These are phyloP conservation scores for Tiliqua scincoides DNA, from an alignment of 2,113 vertebrate genomes.

Conservation along the genomic window DNA sequence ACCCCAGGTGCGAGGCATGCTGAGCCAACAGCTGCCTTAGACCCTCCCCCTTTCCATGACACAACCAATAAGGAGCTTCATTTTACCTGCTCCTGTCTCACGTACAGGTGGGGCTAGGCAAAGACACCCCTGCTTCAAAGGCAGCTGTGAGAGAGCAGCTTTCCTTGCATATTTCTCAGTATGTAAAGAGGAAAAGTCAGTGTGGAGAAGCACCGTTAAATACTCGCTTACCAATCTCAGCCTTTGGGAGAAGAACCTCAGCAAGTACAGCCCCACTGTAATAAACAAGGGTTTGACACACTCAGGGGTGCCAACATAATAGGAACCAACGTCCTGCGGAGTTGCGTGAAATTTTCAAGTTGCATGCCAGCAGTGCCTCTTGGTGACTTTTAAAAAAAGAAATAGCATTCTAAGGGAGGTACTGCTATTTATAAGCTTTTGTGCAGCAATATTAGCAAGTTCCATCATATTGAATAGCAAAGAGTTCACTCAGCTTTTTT, in stretches of 20 bases:
- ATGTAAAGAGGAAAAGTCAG: background rate
- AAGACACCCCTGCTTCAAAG: no score
- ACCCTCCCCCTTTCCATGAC: no score
- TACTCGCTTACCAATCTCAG: constrained; percentile 53
- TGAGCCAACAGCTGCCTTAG: no score
- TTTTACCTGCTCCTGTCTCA: no score
- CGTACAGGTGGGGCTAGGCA: no score
- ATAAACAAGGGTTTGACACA: constrained; percentile 51
- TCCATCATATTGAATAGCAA: constrained; percentile 30
- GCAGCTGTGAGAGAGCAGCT: constrained; percentile 6
- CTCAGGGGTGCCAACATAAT: constrained; percentile 55
- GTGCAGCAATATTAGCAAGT: constrained; percentile 29
- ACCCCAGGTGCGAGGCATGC: no score
- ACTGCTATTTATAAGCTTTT: constrained; percentile 53
- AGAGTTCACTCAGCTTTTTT: constrained; percentile 42
- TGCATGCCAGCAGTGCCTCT: constrained; percentile 50
- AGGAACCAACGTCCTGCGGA: constrained; percentile 60
- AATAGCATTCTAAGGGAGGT: constrained; percentile 34
- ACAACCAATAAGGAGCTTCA: no score
- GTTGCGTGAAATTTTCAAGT: constrained; percentile 59
- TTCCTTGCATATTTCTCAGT: constrained; percentile 39
- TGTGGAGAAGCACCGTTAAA: constrained; percentile 45
- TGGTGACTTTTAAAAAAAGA: constrained; percentile 33
- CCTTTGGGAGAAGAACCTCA: constrained; percentile 47
- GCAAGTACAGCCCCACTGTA: constrained; percentile 45